Evolutionary conservation across 2,797 vertebrate genomes (phyloP).

Genomic region (Hipposideros larvatus): DNA sequence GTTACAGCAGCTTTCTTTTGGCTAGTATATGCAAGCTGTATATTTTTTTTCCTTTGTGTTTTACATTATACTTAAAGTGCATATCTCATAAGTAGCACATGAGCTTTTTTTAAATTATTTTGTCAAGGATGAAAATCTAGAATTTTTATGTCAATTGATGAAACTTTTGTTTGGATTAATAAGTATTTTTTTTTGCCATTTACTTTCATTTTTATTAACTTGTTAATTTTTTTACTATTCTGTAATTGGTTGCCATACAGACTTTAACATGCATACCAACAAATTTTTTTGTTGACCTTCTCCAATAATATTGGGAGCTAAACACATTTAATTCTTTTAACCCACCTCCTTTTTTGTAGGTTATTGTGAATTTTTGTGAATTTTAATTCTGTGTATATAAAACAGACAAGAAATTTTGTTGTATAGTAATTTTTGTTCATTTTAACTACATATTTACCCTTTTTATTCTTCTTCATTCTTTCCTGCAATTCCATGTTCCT

Average conservation of each 20-base stretch:
- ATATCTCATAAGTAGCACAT: not conserved
- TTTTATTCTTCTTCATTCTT: constrained; percentile 18
- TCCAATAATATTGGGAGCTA: not conserved
- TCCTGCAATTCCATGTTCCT: not conserved
- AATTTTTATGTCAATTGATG: not conserved
- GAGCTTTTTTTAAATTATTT: not conserved
- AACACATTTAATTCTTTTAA: not conserved
- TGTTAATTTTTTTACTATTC: not conserved
- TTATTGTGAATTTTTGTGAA: not conserved
- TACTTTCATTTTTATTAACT: constrained; percentile 47
- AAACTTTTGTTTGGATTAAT: constrained; percentile 13
- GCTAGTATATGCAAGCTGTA: not conserved
- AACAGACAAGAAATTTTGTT: not conserved
- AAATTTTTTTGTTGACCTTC: constrained; percentile 6
- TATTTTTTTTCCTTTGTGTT: not conserved
- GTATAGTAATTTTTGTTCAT: not conserved
- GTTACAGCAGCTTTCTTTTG: not conserved
- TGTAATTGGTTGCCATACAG: not conserved
- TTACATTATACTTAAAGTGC: not conserved
- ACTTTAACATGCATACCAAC: not conserved
- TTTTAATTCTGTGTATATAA: constrained; percentile 29
- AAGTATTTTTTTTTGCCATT: not conserved
- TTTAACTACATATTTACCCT: not conserved
- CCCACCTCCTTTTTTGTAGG: not conserved
- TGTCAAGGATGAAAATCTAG: not conserved